Evolutionary conservation across 2,113 vertebrate species (phyloP).

Genomic region (Balaeniceps rex): DNA sequence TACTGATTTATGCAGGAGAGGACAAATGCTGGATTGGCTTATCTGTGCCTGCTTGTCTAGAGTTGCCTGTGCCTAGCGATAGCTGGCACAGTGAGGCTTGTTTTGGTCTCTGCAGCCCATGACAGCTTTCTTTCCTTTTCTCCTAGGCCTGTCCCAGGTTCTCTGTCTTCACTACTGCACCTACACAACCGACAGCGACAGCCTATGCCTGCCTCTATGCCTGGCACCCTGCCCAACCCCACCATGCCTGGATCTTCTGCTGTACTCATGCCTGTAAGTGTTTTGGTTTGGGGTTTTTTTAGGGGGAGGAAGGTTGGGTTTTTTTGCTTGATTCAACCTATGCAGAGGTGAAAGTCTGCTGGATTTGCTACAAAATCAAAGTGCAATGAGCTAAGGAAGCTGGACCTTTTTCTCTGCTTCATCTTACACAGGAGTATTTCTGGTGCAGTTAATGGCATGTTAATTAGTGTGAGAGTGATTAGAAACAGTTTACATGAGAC

Average conservation of each 20-base stretch:
- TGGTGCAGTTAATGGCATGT: not conserved
- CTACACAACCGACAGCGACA: conserved; percentile 98
- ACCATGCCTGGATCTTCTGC: conserved; percentile 98
- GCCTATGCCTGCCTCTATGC: conserved; percentile 98
- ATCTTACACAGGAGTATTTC: not conserved
- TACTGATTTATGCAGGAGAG: conserved; percentile 1
- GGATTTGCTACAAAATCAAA: not conserved
- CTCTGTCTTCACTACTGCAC: conserved; percentile 95
- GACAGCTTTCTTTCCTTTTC: conserved; percentile 15
- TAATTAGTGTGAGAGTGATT: not conserved
- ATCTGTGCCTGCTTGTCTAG: not conserved
- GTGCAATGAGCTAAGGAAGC: not conserved
- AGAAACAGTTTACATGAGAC: not conserved
- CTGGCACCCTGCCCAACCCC: conserved; percentile 96
- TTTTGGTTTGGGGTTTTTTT: not conserved
- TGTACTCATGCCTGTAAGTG: conserved; percentile 96
- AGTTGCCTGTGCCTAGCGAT: not conserved
- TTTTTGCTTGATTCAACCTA: not conserved
- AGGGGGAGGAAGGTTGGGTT: accelerated
- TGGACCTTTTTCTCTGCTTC: not conserved
- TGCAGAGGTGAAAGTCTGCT: not conserved
- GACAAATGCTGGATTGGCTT: not conserved
- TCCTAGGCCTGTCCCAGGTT: conserved; percentile 94
- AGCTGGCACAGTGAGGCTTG: not conserved
- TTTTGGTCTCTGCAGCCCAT: not conserved